Evolutionary conservation across 2,888 invertebrate species (phyloP).

Genomic region (Nemotelus pantherinus): DNA sequence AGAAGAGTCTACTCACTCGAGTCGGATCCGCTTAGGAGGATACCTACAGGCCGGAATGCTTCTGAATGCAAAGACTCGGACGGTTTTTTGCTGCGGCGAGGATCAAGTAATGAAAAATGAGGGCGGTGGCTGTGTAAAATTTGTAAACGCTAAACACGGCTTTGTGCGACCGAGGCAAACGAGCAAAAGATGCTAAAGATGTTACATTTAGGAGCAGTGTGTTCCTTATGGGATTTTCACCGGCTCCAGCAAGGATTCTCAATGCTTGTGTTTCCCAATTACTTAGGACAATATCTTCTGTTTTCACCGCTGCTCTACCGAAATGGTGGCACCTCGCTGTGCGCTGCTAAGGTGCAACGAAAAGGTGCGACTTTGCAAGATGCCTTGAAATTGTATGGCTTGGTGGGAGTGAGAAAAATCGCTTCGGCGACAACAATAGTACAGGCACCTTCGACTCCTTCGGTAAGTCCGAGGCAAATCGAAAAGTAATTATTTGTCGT

Average conservation of each 20-base stretch:
- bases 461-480: not conserved
- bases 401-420: not conserved
- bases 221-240: slow-evolving; percentile 39
- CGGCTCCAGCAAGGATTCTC: slow-evolving; percentile 24
- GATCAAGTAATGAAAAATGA: slow-evolving; percentile 48
- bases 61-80: not conserved
- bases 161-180: slow-evolving; percentile 43
- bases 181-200: slow-evolving; percentile 20
- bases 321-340: slow-evolving; percentile 47
- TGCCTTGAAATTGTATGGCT: slow-evolving; percentile 1
- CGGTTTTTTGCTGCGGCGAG: slow-evolving; percentile 38
- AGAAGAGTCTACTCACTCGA: slow-evolving; percentile 24
- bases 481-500: slow-evolving; percentile 21
- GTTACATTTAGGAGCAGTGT: slow-evolving; percentile 31
- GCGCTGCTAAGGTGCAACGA: slow-evolving; percentile 14
- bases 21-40: slow-evolving; percentile 2
- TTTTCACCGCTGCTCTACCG: slow-evolving; percentile 46
- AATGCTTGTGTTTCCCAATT: slow-evolving; percentile 49
- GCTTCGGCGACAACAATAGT: not conserved
- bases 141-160: slow-evolving; percentile 42
- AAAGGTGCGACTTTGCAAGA: slow-evolving; percentile 27
- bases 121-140: slow-evolving; percentile 48
- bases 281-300: slow-evolving; percentile 48
- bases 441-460: not conserved
- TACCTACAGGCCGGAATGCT: slow-evolving; percentile 1